Percentiles rank a stretch among this genome's conserved stretches.
phyloP scores from a whole-genome alignment of 2,888 invertebrate genomes.

The Cataglyphis livida region DNA sequence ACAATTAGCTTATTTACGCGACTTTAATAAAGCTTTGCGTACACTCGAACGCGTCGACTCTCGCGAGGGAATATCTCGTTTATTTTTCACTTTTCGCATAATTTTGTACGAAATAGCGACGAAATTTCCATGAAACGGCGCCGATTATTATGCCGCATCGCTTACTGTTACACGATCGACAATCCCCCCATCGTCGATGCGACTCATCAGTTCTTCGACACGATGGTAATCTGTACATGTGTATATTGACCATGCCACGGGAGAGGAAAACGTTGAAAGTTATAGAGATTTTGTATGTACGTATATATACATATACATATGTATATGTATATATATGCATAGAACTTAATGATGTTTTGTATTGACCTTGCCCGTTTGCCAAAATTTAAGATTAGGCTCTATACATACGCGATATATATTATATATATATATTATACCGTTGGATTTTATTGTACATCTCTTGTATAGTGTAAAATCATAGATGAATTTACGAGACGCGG shows the following conservation, averaged over 20 bases:
- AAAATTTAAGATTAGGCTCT: constrained; percentile 79
- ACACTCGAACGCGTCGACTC: constrained; percentile 2
- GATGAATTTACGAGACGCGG: constrained; percentile 64
- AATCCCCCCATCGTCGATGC: constrained; percentile 81
- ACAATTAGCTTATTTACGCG: constrained; percentile 31
- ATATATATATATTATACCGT: constrained; percentile 78
- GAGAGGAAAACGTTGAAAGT: constrained; percentile 77
- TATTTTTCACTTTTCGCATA: constrained; percentile 41
- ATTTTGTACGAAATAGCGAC: constrained; percentile 25
- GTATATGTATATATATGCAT: constrained; percentile 53
- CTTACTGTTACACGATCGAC: constrained; percentile 78
- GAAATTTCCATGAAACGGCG: neutral
- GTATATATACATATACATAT: constrained; percentile 53
- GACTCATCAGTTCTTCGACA: constrained; percentile 70
- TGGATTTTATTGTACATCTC: constrained; percentile 82
- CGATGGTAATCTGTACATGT: constrained; percentile 80
- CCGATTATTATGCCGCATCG: constrained; percentile 28
- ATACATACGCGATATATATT: constrained; percentile 61
- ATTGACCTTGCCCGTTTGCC: constrained; percentile 81
- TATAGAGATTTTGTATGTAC: constrained; percentile 76
- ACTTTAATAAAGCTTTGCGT: constrained; percentile 8
- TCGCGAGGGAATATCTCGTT: constrained; percentile 24
- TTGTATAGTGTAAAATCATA: constrained; percentile 82
- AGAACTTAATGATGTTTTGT: constrained; percentile 79
- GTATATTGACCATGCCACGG: constrained; percentile 77